Percentiles rank a stretch among this genome's conserved stretches.
phyloP scores from a whole-genome alignment of 2,797 vertebrate species.

The Pipistrellus pipistrellus region DNA sequence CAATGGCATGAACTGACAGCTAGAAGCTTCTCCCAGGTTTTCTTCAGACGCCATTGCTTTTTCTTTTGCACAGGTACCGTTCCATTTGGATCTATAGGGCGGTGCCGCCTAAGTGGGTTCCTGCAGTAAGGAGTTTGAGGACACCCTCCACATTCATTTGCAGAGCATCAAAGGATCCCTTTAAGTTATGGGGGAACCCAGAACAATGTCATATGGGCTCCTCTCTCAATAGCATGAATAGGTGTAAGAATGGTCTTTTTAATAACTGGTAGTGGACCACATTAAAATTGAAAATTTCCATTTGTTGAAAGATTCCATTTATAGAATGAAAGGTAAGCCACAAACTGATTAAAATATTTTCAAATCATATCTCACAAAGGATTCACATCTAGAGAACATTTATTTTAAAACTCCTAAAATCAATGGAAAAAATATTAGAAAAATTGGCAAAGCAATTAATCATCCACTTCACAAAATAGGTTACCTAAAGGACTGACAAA shows the following conservation, averaged over 20 bases:
- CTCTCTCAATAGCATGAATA: background rate
- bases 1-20: background rate
- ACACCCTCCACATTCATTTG: background rate
- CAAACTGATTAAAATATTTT: background rate
- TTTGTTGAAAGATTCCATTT: background rate
- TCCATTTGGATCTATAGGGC: background rate
- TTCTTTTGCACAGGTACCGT: background rate
- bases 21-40: background rate
- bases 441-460: background rate
- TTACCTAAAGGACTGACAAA: background rate
- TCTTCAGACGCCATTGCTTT: background rate
- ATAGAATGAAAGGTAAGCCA: background rate
- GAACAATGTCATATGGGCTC: background rate
- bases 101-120: too few species aligned
- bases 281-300: background rate
- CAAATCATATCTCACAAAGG: background rate
- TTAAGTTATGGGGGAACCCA: background rate
- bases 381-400: background rate
- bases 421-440: background rate
- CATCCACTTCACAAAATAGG: background rate
- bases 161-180: background rate
- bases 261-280: background rate
- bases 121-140: background rate
- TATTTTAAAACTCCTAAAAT: background rate
- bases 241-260: background rate